A percentile compares a stretch with the other conserved stretches of the same genome.
phyloP scores from a whole-genome alignment of 2,888 invertebrate genomes.

The Eupeodes latifasciatus region DNA sequence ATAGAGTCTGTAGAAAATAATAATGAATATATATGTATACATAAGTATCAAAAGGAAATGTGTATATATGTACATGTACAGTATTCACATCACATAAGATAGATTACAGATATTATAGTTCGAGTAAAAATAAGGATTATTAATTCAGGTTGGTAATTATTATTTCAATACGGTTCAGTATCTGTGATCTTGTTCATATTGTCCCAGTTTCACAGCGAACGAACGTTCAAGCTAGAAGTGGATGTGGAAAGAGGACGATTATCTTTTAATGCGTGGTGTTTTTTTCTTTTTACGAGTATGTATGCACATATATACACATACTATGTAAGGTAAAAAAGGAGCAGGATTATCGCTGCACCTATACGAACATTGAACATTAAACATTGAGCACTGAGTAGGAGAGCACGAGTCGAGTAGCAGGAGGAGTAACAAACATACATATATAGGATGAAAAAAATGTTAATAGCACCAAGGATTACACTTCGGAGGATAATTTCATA shows the following conservation, averaged over 20 bases:
- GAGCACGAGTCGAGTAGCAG: not conserved
- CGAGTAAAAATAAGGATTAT: slow-evolving; percentile 48
- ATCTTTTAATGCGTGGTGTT: slow-evolving; percentile 57
- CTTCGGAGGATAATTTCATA: slow-evolving; percentile 59
- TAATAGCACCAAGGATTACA: slow-evolving; percentile 55
- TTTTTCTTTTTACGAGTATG: too few relatives aligned
- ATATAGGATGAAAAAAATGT: not conserved
- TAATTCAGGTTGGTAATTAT: slow-evolving; percentile 64
- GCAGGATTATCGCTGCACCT: too few relatives aligned
- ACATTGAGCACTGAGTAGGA: not conserved
- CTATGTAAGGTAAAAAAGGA: not conserved
- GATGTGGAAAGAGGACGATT: slow-evolving; percentile 6
- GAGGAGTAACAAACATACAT: not conserved
- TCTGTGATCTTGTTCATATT: slow-evolving; percentile 62
- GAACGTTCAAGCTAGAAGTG: slow-evolving; percentile 33
- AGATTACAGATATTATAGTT: not conserved
- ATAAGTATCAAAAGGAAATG: not conserved
- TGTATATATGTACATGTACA: not conserved
- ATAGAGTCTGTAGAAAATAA: slow-evolving; percentile 80
- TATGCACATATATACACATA: too few relatives aligned
- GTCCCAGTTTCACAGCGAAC: slow-evolving; percentile 47
- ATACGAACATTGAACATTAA: too few relatives aligned
- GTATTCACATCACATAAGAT: not conserved
- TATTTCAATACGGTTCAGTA: slow-evolving; percentile 57
- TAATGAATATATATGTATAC: slow-evolving; percentile 15